Evolutionary conservation across 2,113 vertebrate genomes (phyloP), one percentile per base, ranked within the genome.

Genomic region (Dromiciops gliroides): DNA sequence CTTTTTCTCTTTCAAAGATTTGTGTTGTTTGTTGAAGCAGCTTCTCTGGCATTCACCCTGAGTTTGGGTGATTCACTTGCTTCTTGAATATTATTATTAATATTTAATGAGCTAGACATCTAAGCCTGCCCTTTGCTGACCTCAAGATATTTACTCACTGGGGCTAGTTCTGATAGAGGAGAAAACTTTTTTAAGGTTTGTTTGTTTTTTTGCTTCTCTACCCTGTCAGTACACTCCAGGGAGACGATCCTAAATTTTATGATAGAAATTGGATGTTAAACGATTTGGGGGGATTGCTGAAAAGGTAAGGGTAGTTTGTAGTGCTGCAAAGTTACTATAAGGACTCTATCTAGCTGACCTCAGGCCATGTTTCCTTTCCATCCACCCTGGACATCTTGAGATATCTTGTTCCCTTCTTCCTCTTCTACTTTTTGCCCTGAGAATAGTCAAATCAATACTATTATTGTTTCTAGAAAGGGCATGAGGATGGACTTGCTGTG

Each of bases 31-130:
- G 92, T 89, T 47, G 37, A 95, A 97, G 97, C 16, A n/a, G 49
- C 23, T 95, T 92, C 44, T 96, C 91, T 89, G 91, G 95, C 67
- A n/a, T 44, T n/a, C 19, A 23, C 19, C n/a, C 67, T 44, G 93
- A 96, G 94, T 89, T 94, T n/a, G 90, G 53, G 95, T 37, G 89
- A 92, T 96, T 96, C 67, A 90, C 75, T 88, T 92, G 93, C 89
- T 90, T 96, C 94, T n/a, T n/a, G 93, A 96, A 95, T 93, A 97
- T 94, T 93, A 92, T 19, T 50, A 94, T 97, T 95, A 97, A 97
- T 97, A 95, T 96, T 96, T 94, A 95, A 97, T 96, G 92, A 50
- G 95, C 51, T 25, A 50, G 60, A 67, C 83, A 93, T 95, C 90
- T 60, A 28, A 96, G 47, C 37, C 7, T 93, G 75, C 48, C 23